phyloP scores from a whole-genome alignment of 2,888 invertebrate species.

The Bibio marci region DNA sequence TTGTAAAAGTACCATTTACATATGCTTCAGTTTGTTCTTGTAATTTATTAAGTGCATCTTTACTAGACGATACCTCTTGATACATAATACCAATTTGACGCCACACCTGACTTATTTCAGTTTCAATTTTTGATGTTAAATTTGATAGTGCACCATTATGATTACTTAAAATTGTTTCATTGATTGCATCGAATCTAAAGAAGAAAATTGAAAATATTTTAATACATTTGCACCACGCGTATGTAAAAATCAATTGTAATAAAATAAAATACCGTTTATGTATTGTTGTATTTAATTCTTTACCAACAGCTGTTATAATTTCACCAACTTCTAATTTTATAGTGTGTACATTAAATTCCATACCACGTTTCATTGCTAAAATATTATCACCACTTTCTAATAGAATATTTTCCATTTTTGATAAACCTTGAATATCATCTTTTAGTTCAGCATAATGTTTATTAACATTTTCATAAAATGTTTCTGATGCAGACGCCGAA shows the following conservation, averaged over 20 bases:
- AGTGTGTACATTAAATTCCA: constrained; percentile 72
- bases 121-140: constrained; percentile 57
- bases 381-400: constrained; percentile 72
- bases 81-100: constrained; percentile 80
- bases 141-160: constrained; percentile 56
- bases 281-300: constrained; percentile 46
- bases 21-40: constrained; percentile 58
- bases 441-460: constrained; percentile 36
- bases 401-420: constrained; percentile 60
- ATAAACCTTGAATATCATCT: constrained; percentile 36
- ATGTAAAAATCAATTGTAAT: no score
- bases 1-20: constrained; percentile 58
- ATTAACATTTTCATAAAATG: constrained; percentile 36
- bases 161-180: constrained; percentile 48
- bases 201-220: neutral
- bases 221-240: no score
- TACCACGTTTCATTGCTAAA: constrained; percentile 62
- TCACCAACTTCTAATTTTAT: constrained; percentile 59
- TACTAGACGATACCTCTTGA: constrained; percentile 60
- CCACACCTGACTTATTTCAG: constrained; percentile 75
- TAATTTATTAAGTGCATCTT: constrained; percentile 54
- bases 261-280: constrained; percentile 33
- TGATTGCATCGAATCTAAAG: constrained; percentile 48
- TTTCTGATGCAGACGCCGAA: constrained; percentile 33
- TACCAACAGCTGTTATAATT: constrained; percentile 44